Evolutionary conservation across 2,888 invertebrate genomes (phyloP).

Genomic region (Sisyra nigra): DNA sequence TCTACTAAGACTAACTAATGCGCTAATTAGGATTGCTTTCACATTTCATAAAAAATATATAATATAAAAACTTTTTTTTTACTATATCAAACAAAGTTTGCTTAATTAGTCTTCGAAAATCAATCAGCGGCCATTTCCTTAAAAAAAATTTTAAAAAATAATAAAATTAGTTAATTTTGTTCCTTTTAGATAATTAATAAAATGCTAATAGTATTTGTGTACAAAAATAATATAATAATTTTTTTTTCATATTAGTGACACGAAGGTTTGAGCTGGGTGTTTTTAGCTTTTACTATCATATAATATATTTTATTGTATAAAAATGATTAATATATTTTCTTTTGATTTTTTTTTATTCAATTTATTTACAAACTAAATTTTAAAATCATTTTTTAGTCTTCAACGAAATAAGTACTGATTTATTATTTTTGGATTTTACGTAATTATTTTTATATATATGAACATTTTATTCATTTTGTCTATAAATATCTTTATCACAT

Average conservation of each 20-base stretch:
- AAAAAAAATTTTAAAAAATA: too few relatives aligned
- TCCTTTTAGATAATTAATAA: background rate
- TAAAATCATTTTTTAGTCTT: background rate
- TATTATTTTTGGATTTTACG: background rate
- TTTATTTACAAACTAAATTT: background rate
- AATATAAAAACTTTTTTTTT: background rate
- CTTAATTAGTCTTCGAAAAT: background rate
- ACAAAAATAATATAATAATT: constrained; percentile 2
- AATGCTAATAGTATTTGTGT: background rate
- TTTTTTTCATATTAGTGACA: constrained; percentile 8
- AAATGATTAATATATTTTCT: background rate
- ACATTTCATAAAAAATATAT: background rate
- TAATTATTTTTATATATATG: background rate
- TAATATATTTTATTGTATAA: constrained; percentile 1
- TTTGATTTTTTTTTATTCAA: background rate
- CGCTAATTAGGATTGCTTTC: background rate
- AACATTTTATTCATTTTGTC: background rate
- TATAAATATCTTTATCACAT: background rate
- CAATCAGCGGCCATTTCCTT: background rate
- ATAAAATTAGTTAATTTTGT: background rate
- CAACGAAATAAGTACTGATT: background rate
- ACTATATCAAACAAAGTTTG: background rate
- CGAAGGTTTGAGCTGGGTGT: constrained; percentile 33
- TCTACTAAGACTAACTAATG: background rate
- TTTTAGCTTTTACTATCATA: constrained; percentile 13